These are phyloP conservation scores for Drosophila equinoxialis DNA, from an alignment of 1,140 invertebrate species.

Conservation along the genomic window DNA sequence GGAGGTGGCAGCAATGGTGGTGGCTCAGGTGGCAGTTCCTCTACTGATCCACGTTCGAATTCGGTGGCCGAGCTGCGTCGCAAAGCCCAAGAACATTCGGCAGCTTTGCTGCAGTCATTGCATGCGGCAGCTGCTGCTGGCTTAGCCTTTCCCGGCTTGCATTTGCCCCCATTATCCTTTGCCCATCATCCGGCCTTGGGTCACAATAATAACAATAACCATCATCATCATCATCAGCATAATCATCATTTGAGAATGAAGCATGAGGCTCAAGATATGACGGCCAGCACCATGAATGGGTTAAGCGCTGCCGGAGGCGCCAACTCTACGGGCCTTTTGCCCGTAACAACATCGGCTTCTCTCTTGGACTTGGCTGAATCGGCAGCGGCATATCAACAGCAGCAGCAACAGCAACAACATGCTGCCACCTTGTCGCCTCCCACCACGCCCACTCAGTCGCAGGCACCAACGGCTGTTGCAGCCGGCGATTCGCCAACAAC, in stretches of 20 bases:
- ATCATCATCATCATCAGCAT: conserved; percentile 53
- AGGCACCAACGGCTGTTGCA: conserved; percentile 25
- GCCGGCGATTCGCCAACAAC: conserved; percentile 45
- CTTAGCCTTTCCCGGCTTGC: conserved; percentile 83
- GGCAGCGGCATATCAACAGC: conserved; percentile 70
- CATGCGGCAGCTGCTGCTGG: conserved; percentile 85
- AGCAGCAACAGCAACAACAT: conserved; percentile 50
- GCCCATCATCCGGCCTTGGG: conserved; percentile 64
- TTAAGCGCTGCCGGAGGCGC: conserved; percentile 45
- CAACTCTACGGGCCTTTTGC: conserved; percentile 23
- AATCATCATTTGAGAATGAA: conserved; percentile 64
- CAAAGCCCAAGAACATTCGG: conserved; percentile 95
- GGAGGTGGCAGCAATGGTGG: conserved; percentile 5
- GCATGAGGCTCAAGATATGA: conserved; percentile 81
- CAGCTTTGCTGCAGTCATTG: conserved; percentile 90
- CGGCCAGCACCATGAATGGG: conserved; percentile 75
- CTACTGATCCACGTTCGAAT: conserved; percentile 87
- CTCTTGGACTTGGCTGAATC: conserved; percentile 71
- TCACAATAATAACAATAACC: conserved; percentile 63
- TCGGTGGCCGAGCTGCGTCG: conserved; percentile 93
- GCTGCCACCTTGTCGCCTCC: conserved; percentile 71
- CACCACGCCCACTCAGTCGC: conserved; percentile 70
- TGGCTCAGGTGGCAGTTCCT: conserved; percentile 45
- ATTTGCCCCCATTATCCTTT: conserved; percentile 84
- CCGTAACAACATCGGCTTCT: conserved; percentile 46